A percentile compares a stretch with the other conserved stretches of the same genome.
Evolutionary conservation across 2,797 vertebrate species (phyloP).

Genomic region (Coilia nasus): DNA sequence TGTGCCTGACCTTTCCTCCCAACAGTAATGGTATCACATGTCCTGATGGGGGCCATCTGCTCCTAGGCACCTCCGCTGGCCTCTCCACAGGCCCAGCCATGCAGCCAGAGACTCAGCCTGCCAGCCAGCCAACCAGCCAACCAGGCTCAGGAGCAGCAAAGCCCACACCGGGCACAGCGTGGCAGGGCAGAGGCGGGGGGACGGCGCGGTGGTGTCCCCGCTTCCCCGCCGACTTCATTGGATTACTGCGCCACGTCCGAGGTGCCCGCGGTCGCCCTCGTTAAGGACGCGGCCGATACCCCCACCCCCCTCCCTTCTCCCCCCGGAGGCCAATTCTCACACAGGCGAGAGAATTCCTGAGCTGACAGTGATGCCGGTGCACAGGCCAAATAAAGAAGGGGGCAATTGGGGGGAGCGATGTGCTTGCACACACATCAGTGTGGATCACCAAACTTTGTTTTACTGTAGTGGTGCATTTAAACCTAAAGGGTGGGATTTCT

Average conservation of each 20-base stretch:
- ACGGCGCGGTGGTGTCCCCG: conserved; percentile 26
- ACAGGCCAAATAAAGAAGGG: not conserved
- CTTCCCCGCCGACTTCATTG: conserved; percentile 40
- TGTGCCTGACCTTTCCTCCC: conserved; percentile 74
- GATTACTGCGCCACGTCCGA: conserved; percentile 45
- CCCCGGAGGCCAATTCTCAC: not conserved
- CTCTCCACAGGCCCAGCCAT: not conserved
- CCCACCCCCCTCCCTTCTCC: conserved; percentile 25
- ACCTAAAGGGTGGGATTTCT: too few species aligned
- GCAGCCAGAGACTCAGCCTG: not conserved
- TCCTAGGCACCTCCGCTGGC: conserved; percentile 41
- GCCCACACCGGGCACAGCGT: not conserved
- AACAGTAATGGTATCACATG: conserved; percentile 73
- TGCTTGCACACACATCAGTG: not conserved
- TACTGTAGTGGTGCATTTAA: too few species aligned
- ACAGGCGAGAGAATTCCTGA: not conserved
- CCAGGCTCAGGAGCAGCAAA: too few species aligned
- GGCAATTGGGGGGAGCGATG: too few species aligned
- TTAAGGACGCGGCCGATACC: too few species aligned
- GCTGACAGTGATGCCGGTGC: not conserved
- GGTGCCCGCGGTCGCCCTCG: conserved; percentile 53
- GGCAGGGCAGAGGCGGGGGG: conserved; percentile 16
- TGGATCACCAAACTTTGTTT: not conserved
- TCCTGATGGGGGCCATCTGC: conserved; percentile 79
- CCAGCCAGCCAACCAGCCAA: not conserved